Conservation (phyloP, 2,888 invertebrate genomes). For the Osedax fenrisi region DNA sequence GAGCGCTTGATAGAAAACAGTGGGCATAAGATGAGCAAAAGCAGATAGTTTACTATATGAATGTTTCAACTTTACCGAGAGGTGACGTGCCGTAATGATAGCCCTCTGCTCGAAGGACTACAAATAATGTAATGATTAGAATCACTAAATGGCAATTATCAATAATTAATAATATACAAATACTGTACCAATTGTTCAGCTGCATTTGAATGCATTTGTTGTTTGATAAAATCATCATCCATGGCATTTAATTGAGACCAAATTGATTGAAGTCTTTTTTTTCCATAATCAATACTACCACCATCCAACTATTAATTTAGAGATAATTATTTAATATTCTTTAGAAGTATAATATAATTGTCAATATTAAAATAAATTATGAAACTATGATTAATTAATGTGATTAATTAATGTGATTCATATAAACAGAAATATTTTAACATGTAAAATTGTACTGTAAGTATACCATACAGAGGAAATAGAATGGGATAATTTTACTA, state of each 20-base stretch:
- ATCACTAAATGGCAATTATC: no score
- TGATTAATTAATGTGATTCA: no score
- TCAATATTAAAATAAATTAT: no score
- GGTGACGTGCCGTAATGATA: conserved; percentile 40
- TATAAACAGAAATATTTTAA: no score
- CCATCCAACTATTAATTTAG: not conserved
- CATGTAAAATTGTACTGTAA: no score
- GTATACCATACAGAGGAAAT: no score
- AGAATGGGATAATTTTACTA: no score
- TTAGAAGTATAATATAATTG: no score
- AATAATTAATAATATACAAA: not conserved
- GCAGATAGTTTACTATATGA: not conserved
- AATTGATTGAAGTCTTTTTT: not conserved
- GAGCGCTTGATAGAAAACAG: not conserved
- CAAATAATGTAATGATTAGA: no score
- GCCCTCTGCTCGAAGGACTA: conserved; percentile 38
- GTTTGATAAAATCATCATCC: not conserved
- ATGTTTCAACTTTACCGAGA: conserved; percentile 34
- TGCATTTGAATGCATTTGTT: not conserved
- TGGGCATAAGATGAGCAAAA: conserved; percentile 3
- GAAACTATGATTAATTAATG: no score
- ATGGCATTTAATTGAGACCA: not conserved
- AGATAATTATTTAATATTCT: no score
- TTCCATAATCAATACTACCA: not conserved
- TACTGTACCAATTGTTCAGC: not conserved